Percentiles rank a stretch among this genome's conserved stretches.
phyloP scores from a whole-genome alignment of 2,113 vertebrate genomes.

The Neodon shergylaensis region DNA sequence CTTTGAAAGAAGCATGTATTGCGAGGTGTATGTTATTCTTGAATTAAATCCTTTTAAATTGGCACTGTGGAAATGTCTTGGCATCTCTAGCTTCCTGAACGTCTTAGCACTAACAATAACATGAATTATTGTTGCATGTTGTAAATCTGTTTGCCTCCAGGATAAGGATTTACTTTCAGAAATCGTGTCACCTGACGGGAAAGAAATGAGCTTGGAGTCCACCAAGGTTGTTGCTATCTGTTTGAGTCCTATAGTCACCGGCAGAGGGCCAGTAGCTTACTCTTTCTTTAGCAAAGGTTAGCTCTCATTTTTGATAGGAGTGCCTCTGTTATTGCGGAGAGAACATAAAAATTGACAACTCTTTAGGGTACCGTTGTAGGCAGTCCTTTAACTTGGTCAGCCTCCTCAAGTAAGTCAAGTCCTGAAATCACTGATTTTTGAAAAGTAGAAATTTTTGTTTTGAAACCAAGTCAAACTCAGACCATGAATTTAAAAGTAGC shows the following conservation, averaged over 20 bases:
- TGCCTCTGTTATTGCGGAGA: not conserved
- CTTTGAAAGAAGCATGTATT: constrained; percentile 76
- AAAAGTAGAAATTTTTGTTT: constrained; percentile 41
- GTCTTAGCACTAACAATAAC: not conserved
- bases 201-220: constrained; percentile 22
- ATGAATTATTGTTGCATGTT: not conserved
- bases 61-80: constrained; percentile 66
- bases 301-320: constrained; percentile 9
- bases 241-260: not conserved
- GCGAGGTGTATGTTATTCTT: constrained; percentile 60
- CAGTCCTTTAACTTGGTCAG: not conserved
- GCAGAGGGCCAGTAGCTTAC: not conserved
- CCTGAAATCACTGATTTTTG: not conserved
- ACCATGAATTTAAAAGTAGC: constrained; percentile 7
- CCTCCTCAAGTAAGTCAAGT: not conserved
- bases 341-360: constrained; percentile 24
- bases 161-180: constrained; percentile 42
- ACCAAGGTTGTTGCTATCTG: not conserved
- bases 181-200: not conserved
- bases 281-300: constrained; percentile 31
- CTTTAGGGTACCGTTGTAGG: not conserved
- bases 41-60: constrained; percentile 63
- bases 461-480: constrained; percentile 45
- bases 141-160: not conserved
- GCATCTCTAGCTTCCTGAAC: not conserved